phyloP scores from a whole-genome alignment of 2,113 vertebrate genomes.

The Solea solea region DNA sequence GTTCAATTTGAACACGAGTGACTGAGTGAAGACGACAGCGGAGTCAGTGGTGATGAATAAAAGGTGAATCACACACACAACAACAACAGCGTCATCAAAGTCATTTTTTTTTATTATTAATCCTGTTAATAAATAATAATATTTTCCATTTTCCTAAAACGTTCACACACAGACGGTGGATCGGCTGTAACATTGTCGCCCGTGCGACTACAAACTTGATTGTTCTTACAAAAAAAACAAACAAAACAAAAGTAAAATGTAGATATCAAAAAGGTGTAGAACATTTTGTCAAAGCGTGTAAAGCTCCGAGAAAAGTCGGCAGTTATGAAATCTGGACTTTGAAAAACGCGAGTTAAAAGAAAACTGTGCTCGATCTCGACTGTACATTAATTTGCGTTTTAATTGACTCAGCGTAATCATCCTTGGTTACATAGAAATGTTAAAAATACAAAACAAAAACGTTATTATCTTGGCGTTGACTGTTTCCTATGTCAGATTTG shows the following conservation, averaged over 20 bases:
- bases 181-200: conserved; percentile 18
- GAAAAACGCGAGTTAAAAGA: background rate
- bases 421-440: conserved; percentile 49
- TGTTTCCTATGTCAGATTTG: conserved; percentile 28
- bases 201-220: conserved; percentile 17
- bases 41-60: conserved; percentile 9
- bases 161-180: conserved; percentile 36
- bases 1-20: conserved; percentile 51
- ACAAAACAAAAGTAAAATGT: conserved; percentile 37
- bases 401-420: conserved; percentile 22
- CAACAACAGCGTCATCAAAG: conserved; percentile 31
- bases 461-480: conserved; percentile 58
- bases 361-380: conserved; percentile 5
- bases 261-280: conserved; percentile 6
- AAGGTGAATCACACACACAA: conserved; percentile 40
- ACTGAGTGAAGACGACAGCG: conserved; percentile 26
- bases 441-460: conserved; percentile 56
- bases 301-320: conserved; percentile 47
- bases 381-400: conserved; percentile 8
- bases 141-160: conserved; percentile 55
- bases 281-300: conserved; percentile 35
- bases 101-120: conserved; percentile 69
- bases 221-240: no score
- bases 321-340: conserved; percentile 2
- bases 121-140: conserved; percentile 73